Base-by-base conservation (phyloP, 2,797 vertebrate species). In the Cossypha niveicapilla region DNA sequence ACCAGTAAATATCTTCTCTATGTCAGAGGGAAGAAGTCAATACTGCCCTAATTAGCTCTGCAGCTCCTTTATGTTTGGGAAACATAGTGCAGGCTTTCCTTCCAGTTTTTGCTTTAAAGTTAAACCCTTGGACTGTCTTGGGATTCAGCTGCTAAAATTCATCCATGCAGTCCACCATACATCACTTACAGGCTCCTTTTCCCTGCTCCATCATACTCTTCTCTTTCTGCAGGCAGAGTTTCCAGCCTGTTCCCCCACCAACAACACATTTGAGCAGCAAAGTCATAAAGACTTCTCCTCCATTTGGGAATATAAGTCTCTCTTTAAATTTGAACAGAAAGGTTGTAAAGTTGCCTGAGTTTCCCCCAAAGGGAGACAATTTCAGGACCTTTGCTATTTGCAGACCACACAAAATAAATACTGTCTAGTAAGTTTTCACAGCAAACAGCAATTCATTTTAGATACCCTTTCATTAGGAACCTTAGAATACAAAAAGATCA, bases 21-120 rank as follows among this genome's bases (percentile, higher is more conserved):
- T 47, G 54, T 28, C 79, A 75, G 62, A 65, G 39, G 25, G 62
- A 82, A 75, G 34, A 60, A 82, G 53, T 88, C 91, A 75, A 88
- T 80, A 91, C 58, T 42, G 28, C 19, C 5, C 37, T 91, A 91
- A 90, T 88, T 75, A 92, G 30, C 35, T 91, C 7, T 72, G 65
- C 24, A 74, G 32, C n/a, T 65, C 4, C 24, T 41, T 89, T 50
- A 23, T n/a, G 61, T 30, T 53, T 80, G 17, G n/a, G 12, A 72
- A 45, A 54, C 4, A 54, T 22, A 75, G 65, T 11, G 18, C 13
- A 58, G 13, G 25, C 9, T 67, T 80, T 66, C 19, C 13, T 71
- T 44, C 23, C 9, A 45, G n/a, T n/a, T 83, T 62, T 75, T 35
- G 18, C 47, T 82, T 58, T 13, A 13, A 48, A 45, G 35, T 56